Percentiles rank a stretch among this genome's conserved stretches.
Conservation (phyloP, 2,797 vertebrate genomes). For the Ciconia nigra region DNA sequence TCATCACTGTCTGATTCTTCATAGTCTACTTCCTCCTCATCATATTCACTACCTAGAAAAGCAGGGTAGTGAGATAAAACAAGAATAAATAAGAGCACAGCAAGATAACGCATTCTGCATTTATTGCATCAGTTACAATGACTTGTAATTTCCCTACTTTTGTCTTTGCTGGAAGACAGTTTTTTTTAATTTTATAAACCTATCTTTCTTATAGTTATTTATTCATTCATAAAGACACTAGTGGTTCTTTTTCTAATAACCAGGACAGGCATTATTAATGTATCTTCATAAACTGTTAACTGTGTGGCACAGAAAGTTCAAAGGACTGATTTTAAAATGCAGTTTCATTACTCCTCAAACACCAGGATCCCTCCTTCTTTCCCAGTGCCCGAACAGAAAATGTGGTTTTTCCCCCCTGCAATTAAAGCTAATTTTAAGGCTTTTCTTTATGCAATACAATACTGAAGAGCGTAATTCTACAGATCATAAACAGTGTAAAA, state of each 20-base stretch:
- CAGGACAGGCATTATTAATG: constrained; percentile 7
- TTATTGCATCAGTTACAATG: not conserved
- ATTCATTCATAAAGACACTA: constrained; percentile 1
- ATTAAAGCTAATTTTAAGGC: constrained; percentile 63
- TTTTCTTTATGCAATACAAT: constrained; percentile 71
- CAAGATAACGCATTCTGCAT: not conserved
- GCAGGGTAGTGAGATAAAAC: not conserved
- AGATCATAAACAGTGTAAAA: constrained; percentile 84
- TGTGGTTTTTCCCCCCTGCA: not conserved
- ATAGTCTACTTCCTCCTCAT: constrained; percentile 97
- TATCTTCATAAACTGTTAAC: constrained; percentile 25
- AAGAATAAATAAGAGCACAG: not conserved
- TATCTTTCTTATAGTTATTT: constrained; percentile 1
- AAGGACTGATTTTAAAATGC: constrained; percentile 30
- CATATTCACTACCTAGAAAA: constrained; percentile 92
- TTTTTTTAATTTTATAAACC: constrained; percentile 21
- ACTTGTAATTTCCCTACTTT: constrained; percentile 23
- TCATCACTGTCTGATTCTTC: constrained; percentile 98
- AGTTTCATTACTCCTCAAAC: constrained; percentile 34
- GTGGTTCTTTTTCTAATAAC: constrained; percentile 21
- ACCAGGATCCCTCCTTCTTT: constrained; percentile 22
- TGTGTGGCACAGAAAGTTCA: not conserved
- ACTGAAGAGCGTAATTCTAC: constrained; percentile 77
- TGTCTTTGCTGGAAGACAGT: not conserved
- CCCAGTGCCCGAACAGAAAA: not conserved